Evolutionary conservation across 2,888 invertebrate species (phyloP).

Genomic region (Cetonia aurata): DNA sequence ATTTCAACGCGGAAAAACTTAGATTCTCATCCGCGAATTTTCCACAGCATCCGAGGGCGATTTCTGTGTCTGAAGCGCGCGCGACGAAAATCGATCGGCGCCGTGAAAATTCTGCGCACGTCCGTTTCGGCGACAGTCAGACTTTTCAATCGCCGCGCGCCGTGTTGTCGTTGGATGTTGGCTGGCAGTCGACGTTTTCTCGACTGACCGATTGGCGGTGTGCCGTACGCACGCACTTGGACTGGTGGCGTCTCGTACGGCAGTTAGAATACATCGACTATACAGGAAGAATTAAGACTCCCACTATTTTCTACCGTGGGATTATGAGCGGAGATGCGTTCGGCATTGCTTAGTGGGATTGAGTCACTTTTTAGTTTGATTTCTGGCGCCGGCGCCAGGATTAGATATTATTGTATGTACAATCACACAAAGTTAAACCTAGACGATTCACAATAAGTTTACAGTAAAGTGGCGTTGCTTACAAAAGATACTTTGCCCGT

Average conservation of each 20-base stretch:
- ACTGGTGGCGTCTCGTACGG: too few relatives aligned
- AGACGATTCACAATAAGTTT: too few relatives aligned
- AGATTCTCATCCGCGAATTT: too few relatives aligned
- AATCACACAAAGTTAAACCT: too few relatives aligned
- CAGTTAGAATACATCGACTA: neutral
- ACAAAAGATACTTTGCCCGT: too few relatives aligned
- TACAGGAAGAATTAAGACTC: slow-evolving; percentile 37
- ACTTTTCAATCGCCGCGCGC: slow-evolving; percentile 16
- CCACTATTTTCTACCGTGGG: slow-evolving; percentile 22
- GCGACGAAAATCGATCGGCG: slow-evolving; percentile 39
- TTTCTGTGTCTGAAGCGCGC: neutral
- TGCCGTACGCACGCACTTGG: too few relatives aligned
- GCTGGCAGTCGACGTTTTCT: too few relatives aligned
- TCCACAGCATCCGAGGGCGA: neutral
- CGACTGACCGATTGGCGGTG: too few relatives aligned
- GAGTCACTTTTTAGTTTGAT: slow-evolving; percentile 16
- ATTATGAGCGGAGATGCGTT: slow-evolving; percentile 34
- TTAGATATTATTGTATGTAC: too few relatives aligned
- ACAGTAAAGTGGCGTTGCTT: too few relatives aligned
- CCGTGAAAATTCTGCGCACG: slow-evolving; percentile 42
- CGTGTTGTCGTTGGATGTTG: too few relatives aligned
- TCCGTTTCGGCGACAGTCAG: slow-evolving; percentile 6
- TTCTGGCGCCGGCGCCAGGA: slow-evolving; percentile 39
- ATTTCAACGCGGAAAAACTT: neutral
- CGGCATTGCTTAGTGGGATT: neutral